Percentiles rank a stretch among this genome's conserved stretches.
Conservation (phyloP, 2,888 invertebrate genomes). For the Melanchra persicariae region DNA sequence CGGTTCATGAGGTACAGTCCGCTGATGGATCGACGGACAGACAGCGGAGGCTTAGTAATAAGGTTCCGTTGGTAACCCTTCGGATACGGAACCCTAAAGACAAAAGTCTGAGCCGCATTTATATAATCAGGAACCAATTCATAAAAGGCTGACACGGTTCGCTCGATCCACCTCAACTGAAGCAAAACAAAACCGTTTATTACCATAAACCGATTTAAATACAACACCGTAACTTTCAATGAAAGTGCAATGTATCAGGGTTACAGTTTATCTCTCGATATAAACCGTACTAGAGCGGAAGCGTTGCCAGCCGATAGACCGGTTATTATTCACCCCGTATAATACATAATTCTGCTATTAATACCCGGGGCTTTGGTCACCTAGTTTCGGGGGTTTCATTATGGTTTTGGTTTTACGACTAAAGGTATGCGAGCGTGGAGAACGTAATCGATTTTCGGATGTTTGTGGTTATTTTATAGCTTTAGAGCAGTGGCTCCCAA, state of each 20-base stretch:
- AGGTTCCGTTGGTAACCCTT: no score
- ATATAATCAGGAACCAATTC: no score
- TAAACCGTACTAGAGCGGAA: slow-evolving; percentile 37
- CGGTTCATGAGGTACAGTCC: no score
- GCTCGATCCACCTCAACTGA: not conserved
- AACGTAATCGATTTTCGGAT: slow-evolving; percentile 7
- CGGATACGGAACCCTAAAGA: no score
- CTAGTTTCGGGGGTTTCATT: slow-evolving; percentile 23
- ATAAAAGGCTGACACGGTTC: no score
- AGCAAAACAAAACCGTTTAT: not conserved
- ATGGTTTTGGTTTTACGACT: slow-evolving; percentile 11
- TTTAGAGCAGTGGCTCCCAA: not conserved
- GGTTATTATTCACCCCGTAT: slow-evolving; percentile 38
- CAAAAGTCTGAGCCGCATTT: no score
- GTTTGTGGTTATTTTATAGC: not conserved
- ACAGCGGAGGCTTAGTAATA: no score
- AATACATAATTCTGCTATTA: slow-evolving; percentile 44
- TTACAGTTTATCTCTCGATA: slow-evolving; percentile 29
- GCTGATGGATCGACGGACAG: no score
- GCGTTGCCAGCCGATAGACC: slow-evolving; percentile 34
- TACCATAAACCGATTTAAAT: not conserved
- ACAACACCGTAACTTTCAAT: slow-evolving; percentile 12
- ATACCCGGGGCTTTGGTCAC: slow-evolving; percentile 36
- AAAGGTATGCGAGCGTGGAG: not conserved
- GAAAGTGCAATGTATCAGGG: slow-evolving; percentile 4